phyloP scores from a whole-genome alignment of 1,140 invertebrate species.

The Lordiphosa collinella region DNA sequence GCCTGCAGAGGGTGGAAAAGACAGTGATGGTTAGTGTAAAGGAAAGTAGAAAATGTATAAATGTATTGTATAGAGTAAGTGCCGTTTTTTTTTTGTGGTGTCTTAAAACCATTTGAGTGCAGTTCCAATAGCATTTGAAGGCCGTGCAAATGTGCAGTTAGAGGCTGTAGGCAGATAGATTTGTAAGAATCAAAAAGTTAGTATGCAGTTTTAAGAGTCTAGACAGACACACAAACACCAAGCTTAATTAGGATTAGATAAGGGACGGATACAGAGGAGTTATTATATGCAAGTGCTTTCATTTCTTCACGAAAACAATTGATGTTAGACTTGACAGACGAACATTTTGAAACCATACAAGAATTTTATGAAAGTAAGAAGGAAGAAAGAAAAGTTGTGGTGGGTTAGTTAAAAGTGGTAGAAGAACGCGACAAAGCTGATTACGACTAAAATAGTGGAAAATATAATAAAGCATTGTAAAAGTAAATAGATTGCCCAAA shows the following conservation, averaged over 20 bases:
- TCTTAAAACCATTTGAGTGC: slow-evolving; percentile 45
- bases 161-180: slow-evolving; percentile 61
- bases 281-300: background rate
- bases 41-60: background rate
- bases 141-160: slow-evolving; percentile 60
- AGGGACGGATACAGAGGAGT: slow-evolving; percentile 12
- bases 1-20: slow-evolving; percentile 65
- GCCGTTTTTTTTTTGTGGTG: slow-evolving; percentile 27
- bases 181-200: slow-evolving; percentile 78
- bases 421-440: no score
- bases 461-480: no score
- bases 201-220: slow-evolving; percentile 54
- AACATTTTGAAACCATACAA: no score
- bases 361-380: no score
- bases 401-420: no score
- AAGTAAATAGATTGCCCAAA: no score
- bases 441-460: no score
- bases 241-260: slow-evolving; percentile 25
- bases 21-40: background rate
- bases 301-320: background rate
- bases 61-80: slow-evolving; percentile 1
- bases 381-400: no score
- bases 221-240: slow-evolving; percentile 49
- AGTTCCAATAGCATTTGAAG: slow-evolving; percentile 47
- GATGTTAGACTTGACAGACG: background rate